Evolutionary conservation across 30 jellyfish, hydroid and myxozoan species (phyloP).

Genomic region (Pelagia noctiluca): DNA sequence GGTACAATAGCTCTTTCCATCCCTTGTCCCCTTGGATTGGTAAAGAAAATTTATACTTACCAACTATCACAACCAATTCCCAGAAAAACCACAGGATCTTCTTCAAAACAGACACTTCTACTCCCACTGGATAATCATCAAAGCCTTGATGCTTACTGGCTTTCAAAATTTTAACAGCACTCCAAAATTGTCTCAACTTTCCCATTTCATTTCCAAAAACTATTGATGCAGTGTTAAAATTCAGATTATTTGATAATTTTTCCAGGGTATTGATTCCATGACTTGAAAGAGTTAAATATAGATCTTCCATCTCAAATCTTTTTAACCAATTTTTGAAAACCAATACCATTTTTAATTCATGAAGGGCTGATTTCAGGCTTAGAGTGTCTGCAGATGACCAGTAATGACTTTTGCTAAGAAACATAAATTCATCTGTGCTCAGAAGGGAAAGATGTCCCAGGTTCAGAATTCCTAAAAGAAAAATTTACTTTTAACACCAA

Average conservation of each 20-base stretch:
- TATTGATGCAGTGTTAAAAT: background rate
- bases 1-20: too few relatives aligned
- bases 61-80: constrained; percentile 26
- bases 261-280: constrained; percentile 31
- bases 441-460: constrained; percentile 45
- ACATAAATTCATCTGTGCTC: constrained; percentile 47
- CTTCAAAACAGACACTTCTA: background rate
- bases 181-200: constrained; percentile 21
- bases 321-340: constrained; percentile 43
- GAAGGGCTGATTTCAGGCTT: background rate
- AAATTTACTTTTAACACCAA: background rate
- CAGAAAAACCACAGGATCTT: background rate
- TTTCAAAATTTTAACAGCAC: constrained; percentile 19
- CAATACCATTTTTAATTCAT: constrained; percentile 14
- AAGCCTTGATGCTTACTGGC: background rate
- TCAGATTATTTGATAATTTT: background rate
- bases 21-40: background rate
- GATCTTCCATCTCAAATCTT: background rate
- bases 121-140: constrained; percentile 60
- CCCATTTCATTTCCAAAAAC: background rate
- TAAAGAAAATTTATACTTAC: background rate
- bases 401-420: constrained; percentile 11
- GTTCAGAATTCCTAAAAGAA: constrained; percentile 27
- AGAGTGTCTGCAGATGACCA: background rate
- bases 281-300: background rate